Evolutionary conservation across 2,797 vertebrate genomes (phyloP), one percentile per base, ranked within the genome.

Genomic region (Sebastes alutus): DNA sequence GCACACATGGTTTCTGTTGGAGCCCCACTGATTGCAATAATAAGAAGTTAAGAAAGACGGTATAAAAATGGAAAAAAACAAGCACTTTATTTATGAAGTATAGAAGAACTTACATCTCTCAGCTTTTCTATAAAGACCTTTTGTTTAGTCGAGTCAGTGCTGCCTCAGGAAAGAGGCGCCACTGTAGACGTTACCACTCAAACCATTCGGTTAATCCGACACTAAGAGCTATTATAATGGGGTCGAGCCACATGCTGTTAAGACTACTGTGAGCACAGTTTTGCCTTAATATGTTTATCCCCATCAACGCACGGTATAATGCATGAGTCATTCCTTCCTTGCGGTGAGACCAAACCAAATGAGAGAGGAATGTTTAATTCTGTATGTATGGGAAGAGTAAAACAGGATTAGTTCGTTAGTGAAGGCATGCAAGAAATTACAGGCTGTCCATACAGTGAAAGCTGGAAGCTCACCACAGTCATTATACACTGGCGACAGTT

Each of bases 81-180:
- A 66, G 46, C 23, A 42, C 54, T 68, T 71, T 25, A 49, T 69
- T 83, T 76, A 54, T 60, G 42, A 27, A 63, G 20, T 27, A 78
- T 68, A 71, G 58, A 77, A 35, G 69, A 79, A 80, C 81, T 75
- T 70, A 62, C 61, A 78, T 67, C 49, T 61, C 67, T 49, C 55
- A 16, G 79, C 68, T 46, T 82, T 65, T 72, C 58, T 81, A 91
- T 85, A 81, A 88, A 92, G 83, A 59, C 33, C 64, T 69, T 89
- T 83, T 86, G 84, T 92, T 91, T 77, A 52, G 72, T 77, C 4
- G 3, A 46, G 77, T 78, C 61, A 72, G 72, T 66, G 76, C 56
- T 82, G 78, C 78, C 29, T 70, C n/a, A 81, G 77, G 74, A 85
- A 83, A 81, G 66, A 59, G 69, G 64, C 68, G 18, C 85, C 83